These are phyloP conservation scores for Hirundichthys speculiger DNA, from an alignment of 2,113 vertebrate genomes.

Conservation along the genomic window DNA sequence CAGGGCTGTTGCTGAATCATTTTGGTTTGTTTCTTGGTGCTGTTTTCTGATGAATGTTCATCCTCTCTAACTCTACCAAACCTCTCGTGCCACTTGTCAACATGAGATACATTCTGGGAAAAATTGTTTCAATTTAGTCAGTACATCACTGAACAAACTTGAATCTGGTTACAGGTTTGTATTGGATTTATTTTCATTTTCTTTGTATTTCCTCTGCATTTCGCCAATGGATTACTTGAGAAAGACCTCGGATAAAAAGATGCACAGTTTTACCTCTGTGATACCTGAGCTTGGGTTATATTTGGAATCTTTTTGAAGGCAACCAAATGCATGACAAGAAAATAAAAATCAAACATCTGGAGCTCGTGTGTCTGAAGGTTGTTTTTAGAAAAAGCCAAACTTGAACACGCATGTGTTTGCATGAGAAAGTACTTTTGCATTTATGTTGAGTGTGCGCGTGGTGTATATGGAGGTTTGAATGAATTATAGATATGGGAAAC, in stretches of 20 bases:
- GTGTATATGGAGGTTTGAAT: constrained; percentile 27
- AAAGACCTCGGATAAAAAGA: background rate
- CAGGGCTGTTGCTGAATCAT: too few species aligned
- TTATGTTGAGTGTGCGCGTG: constrained; percentile 9
- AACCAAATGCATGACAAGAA: background rate
- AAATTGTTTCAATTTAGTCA: too few species aligned
- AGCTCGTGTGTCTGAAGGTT: constrained; percentile 14
- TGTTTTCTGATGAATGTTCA: too few species aligned
- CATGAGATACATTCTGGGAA: too few species aligned
- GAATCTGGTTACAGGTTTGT: too few species aligned
- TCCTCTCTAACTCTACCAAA: too few species aligned
- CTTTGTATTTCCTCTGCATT: background rate
- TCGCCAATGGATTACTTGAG: background rate
- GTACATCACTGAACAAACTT: too few species aligned
- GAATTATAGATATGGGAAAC: constrained; percentile 46
- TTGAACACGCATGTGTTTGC: constrained; percentile 33
- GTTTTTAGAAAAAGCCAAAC: constrained; percentile 13
- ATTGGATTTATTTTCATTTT: background rate
- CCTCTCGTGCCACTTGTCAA: too few species aligned
- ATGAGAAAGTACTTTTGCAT: constrained; percentile 16
- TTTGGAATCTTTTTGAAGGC: background rate
- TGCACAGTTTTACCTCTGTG: background rate
- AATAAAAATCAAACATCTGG: constrained; percentile 33
- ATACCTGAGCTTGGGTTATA: constrained; percentile 7
- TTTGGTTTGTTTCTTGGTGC: too few species aligned